Base-by-base conservation (phyloP, 2,113 vertebrate genomes). In the Plecturocebus donacophilus region DNA sequence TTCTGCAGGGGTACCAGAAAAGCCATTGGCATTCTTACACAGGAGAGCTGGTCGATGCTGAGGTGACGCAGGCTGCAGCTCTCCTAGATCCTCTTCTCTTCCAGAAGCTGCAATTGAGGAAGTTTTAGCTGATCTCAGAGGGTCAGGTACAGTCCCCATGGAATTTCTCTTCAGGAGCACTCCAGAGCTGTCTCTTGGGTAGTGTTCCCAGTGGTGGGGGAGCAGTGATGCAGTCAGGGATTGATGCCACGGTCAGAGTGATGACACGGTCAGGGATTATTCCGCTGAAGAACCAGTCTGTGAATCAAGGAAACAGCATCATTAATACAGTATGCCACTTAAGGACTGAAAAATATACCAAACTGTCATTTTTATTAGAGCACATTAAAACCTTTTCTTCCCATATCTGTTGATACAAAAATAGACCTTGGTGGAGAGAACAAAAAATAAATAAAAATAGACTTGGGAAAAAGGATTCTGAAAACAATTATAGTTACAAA, bases 81-180 rank as follows among this genome's bases (percentile, higher is more conserved):
- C 99, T 97, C 98, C 98, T 91, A 97, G 96, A 23, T 95, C 58
- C 82, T 99, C 99, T 80, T 98, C 98, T 84, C 97, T 99, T 38
- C 97, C 98, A 87, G 99, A 96, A 97, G 98, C 75, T 94, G 99
- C 96, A 77, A 98, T 98, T 97, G 99, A 98, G 89, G 99, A 98
- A 97, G 99, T 98, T 79, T 99, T 99, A 77, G 99, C 98, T 82
- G 99, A 99, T 98, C 99, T 99, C 98, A 99, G 99, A 97, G 99
- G 99, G 98, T 99, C 99, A 84, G 99, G 99, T 98, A 99, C 99
- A 98, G 99, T 99, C 97, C 98, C 99, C 99, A 99, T 99, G 99
- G 98, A 98, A 98, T 95, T 95, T 49, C 70, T 96, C 93, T 16
- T 95, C 5, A 19, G 61, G 82, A 86, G 79, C 87, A 70, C 77